A percentile compares a stretch with the other conserved stretches of the same genome.
Evolutionary conservation across 2,888 invertebrate genomes (phyloP).

Genomic region (Galeruca laticollis): DNA sequence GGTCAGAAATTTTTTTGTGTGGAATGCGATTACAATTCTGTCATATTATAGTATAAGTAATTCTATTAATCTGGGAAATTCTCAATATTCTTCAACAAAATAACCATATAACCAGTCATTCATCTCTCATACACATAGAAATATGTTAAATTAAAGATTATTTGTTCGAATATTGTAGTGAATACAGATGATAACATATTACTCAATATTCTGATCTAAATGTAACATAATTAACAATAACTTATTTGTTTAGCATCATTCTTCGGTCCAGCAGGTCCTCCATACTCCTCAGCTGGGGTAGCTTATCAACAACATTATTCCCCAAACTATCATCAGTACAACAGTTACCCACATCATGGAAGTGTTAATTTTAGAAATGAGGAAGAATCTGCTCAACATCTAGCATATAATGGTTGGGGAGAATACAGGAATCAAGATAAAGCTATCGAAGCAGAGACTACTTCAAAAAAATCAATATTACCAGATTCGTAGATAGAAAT

Average conservation of each 20-base stretch:
- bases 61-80: too few species aligned
- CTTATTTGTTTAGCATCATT: conserved; percentile 40
- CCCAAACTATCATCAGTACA: conserved; percentile 63
- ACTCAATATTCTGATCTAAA: too few species aligned
- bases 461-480: conserved; percentile 64
- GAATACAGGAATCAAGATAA: conserved; percentile 71
- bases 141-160: too few species aligned
- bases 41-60: too few species aligned
- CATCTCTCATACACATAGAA: too few species aligned
- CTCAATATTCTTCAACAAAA: too few species aligned
- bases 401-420: conserved; percentile 81
- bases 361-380: conserved; percentile 77
- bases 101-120: too few species aligned
- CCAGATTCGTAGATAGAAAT: conserved; percentile 62
- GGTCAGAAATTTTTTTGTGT: too few species aligned
- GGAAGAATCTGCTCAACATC: conserved; percentile 71
- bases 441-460: conserved; percentile 63
- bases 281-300: conserved; percentile 82
- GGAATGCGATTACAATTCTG: too few species aligned
- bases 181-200: too few species aligned
- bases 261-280: conserved; percentile 67
- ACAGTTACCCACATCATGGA: conserved; percentile 53
- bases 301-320: conserved; percentile 71
- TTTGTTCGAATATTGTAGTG: too few species aligned
- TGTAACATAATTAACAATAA: too few species aligned